Evolutionary conservation across 2,888 invertebrate genomes (phyloP), one percentile per base, ranked within the genome.

Genomic region (Zygothrica quintamaculata): DNA sequence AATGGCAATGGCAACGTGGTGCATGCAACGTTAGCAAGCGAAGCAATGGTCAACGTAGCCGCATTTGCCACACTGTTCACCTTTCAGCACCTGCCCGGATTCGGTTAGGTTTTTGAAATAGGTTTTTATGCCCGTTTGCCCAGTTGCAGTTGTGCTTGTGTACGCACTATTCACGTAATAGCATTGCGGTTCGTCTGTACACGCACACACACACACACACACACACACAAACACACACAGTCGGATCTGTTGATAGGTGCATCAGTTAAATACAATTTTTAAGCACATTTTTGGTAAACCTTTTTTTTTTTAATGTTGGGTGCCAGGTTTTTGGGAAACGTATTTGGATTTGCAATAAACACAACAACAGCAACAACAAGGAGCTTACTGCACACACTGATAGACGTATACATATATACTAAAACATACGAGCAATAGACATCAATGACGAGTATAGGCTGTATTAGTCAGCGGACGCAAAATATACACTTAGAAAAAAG

Each of bases 221-320:
- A 26, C 34, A 33, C 42, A 43, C 26, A 26, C 13, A 42, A 16
- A 58, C 37, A 26, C 9, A 25, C 39, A 34, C 26, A 60, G 42
- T 42, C 64, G 48, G 39, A 26, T 61, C 31, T 57, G 78, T 42
- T 44, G 60, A 60, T 68, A 55, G 77, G 51, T 62, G 66, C 73
- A 74, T 81, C 60, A 78, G 76, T 34, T 57, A 79, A 80, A 80
- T 82, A 79, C 79, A 61, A 74, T 78, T 85, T 81, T 65, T 73
- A 70, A 44, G 67, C 58, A 37, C 47, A 62, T 73, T 77, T 70
- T 57, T 26, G 18, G 25, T 16, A 29, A 15, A 16, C 11, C 22
- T 40, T 39, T 25, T 43, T 39, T 25, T 43, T 51, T 46, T 46
- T 33, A 12, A 1, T 29, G 31, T 37, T 6, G 36, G 15, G 7